Evolutionary conservation across 2,888 invertebrate genomes (phyloP), one percentile per base, ranked within the genome.

Genomic region (Resseliella maxima): DNA sequence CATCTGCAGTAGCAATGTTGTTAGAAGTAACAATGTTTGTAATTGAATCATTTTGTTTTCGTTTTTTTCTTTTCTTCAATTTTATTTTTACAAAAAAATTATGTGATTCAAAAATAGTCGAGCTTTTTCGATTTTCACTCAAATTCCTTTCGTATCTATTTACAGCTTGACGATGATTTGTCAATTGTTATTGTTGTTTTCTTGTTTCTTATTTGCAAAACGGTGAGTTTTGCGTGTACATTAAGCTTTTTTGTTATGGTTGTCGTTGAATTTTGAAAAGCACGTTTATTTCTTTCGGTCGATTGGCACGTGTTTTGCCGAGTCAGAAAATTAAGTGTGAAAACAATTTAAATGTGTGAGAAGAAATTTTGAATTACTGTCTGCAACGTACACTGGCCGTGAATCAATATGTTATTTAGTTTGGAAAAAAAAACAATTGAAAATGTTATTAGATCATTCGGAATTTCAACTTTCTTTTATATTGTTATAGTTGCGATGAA

Each of bases 161-260:
- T 27, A 3, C 35, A 72, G 72, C 72, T 72, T 72, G 35, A 72
- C 72, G 31, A 72, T 72, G 72, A 72, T 31, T 72, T 72, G 72
- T 72, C 72, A 72, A 35, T 72, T 72, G 27, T 72, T 27, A 18
- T 72, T 72, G n/a, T 59, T n/a, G n/a, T 59, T 59, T n/a, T 50
- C 18, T 15, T 12, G 41, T 41, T 41, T 41, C 6, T 41, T 41
- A 41, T 12, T 8, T 12, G 12, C 41, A 41, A 41, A 41, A 50
- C 18, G 72, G 15, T 31, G 72, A 72, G 72, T 72, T 15, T 72
- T 72, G 72, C 59, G 59, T 59, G 59, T 2, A 24, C 72, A 72
- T 72, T 72, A 72, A 72, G 72, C 72, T 59, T 72, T 5, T 72
- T 72, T 72, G 31, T 72, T 72, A 31, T 35, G 72, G 72, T 72